phyloP scores from a whole-genome alignment of 2,797 vertebrate species.

The Sciurus vulgaris region DNA sequence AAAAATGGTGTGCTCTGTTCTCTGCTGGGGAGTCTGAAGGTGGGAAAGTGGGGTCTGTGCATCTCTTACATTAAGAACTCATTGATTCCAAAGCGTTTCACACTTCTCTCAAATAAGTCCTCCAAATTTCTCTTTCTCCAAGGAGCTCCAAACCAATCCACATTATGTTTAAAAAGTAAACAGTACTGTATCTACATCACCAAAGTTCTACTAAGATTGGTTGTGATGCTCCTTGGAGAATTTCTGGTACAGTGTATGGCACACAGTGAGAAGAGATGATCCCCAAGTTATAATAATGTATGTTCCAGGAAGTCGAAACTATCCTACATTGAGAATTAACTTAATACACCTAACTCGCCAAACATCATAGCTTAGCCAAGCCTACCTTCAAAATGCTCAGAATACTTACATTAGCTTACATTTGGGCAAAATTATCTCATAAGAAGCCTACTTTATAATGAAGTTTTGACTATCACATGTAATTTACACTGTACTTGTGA shows the following conservation, averaged over 20 bases:
- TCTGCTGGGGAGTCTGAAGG: accelerated
- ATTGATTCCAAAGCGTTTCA: not conserved
- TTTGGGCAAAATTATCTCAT: not conserved
- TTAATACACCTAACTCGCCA: not conserved
- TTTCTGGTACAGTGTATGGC: not conserved
- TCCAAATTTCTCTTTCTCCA: not conserved
- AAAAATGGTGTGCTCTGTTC: not conserved
- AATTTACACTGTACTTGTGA: not conserved
- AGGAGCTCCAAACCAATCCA: not conserved
- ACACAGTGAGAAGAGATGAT: not conserved
- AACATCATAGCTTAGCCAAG: not conserved
- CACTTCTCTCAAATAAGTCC: not conserved
- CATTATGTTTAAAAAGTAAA: not conserved
- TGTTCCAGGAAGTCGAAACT: no score
- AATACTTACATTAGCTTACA: not conserved
- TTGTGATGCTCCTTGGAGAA: not conserved
- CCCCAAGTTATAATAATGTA: not conserved
- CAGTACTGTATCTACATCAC: not conserved
- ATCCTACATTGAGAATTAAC: not conserved
- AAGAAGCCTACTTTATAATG: no score
- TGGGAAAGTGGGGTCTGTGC: not conserved
- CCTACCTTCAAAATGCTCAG: not conserved
- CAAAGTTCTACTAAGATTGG: not conserved
- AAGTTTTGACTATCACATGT: not conserved
- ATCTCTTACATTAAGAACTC: not conserved